Base-by-base conservation (phyloP, 2,113 vertebrate species). In the Siniperca chuatsi region DNA sequence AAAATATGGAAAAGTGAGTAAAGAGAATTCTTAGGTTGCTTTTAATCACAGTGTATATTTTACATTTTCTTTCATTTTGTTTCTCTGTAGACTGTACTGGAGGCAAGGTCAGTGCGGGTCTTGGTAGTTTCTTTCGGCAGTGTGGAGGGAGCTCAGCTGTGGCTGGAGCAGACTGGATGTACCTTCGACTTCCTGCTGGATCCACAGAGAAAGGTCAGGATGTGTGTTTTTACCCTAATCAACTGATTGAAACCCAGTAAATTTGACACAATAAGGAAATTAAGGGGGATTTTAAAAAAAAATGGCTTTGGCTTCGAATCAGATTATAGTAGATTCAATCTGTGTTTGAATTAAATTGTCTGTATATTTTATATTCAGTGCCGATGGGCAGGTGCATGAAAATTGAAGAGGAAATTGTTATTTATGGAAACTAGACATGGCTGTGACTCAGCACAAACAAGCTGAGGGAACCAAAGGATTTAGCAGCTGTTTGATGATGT, bases 111-210 rank as follows among this genome's bases (percentile, higher is more conserved):
- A 0, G 67, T 93, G 75, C 84, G 33, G 80, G 94, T 96, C 64
- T 37, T 95, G 77, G 87, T 96, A 84, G 86, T 95, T 12, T 90
- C 93, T 1, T 95, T 92, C 44, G 94, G 94, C 5, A 25, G 87
- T 10, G 1, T 72, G 44, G 93, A 95, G 75, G 95, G 93, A 6
- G 94, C 94, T 48, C 66, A 60, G 37, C 35, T 95, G 76, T 96
- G 95, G 95, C 66, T 94, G 75, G 78, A 92, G 52, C 94, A 95
- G 84, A 95, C 96, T 0, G 89, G 89, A 21, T 95, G 86, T n/a
- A 69, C 68, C 44, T 95, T 90, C 4, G 50, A 94, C 54, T 88
- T 95, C 79, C 58, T 95, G 85, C 74, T 96, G 79, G 95, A 96
- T 85, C 90, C 87, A 21, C 61, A 94, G 52, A 93, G 92, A 25